These are phyloP conservation scores for Pica pica DNA, from an alignment of 2,113 vertebrate species.

Conservation along the genomic window DNA sequence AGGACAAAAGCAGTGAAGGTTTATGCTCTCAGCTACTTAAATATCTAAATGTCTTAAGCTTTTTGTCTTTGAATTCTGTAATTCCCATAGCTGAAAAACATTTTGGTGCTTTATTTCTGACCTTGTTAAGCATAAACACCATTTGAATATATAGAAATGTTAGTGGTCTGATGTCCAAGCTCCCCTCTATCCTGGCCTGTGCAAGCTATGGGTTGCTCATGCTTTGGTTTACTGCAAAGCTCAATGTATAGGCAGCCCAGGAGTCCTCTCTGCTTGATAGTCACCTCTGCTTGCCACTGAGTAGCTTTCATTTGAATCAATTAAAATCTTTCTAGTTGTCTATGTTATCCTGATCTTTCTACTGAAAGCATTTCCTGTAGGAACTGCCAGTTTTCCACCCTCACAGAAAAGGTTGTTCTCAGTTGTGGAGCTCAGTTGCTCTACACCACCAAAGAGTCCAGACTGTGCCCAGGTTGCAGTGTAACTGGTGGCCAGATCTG, in stretches of 20 bases:
- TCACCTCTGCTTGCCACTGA: neutral
- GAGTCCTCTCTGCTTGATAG: neutral
- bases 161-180: neutral
- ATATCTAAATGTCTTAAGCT: neutral
- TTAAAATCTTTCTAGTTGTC: neutral
- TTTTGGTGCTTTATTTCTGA: neutral
- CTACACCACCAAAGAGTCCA: neutral
- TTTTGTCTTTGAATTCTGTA: neutral
- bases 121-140: neutral
- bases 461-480: neutral
- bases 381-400: neutral
- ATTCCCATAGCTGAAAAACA: neutral
- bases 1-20: neutral
- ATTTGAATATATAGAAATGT: neutral
- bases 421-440: neutral
- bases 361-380: neutral
- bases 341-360: neutral
- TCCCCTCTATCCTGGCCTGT: neutral
- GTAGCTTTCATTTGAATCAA: neutral
- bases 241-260: neutral
- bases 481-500: neutral
- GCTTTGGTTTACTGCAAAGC: neutral
- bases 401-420: neutral
- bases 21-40: neutral
- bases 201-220: neutral